Conservation (phyloP, 1,140 invertebrate species). For the Harlomillsia oculata region DNA sequence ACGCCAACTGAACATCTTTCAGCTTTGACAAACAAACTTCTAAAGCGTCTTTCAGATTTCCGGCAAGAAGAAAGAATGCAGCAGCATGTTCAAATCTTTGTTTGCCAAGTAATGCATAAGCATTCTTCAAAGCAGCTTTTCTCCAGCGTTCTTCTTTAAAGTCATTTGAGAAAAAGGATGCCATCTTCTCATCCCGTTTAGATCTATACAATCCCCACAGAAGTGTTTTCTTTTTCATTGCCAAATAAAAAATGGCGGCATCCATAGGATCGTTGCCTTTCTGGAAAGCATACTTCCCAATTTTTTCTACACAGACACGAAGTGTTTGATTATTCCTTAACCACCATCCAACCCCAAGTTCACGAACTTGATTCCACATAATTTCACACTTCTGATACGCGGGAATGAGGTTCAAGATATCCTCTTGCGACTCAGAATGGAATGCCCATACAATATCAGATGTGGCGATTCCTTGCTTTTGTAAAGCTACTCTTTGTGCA, state of each 20-base stretch:
- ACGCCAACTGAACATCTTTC: constrained; percentile 90
- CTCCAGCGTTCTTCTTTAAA: constrained; percentile 88
- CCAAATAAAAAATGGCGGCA: constrained; percentile 92
- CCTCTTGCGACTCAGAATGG: constrained; percentile 96
- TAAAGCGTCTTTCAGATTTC: constrained; percentile 85
- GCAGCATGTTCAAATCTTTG: constrained; percentile 90
- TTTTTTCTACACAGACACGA: constrained; percentile 77
- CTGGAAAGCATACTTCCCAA: constrained; percentile 38
- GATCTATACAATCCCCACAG: constrained; percentile 92
- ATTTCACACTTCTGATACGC: constrained; percentile 70
- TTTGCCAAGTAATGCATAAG: constrained; percentile 87
- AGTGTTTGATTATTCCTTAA: constrained; percentile 74
- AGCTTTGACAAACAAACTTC: constrained; percentile 87
- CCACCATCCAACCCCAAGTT: constrained; percentile 96
- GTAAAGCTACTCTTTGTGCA: constrained; percentile 72
- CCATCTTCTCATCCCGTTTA: constrained; percentile 82
- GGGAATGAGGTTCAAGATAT: constrained; percentile 81
- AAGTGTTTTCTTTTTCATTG: constrained; percentile 96
- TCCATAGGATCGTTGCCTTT: constrained; percentile 80
- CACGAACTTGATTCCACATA: constrained; percentile 83
- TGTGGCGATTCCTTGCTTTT: constrained; percentile 79
- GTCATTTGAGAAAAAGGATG: constrained; percentile 87
- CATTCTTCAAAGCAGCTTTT: constrained; percentile 94
- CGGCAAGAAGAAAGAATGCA: constrained; percentile 89
- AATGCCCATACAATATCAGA: constrained; percentile 97